A percentile compares a stretch with the other conserved stretches of the same genome.
These are phyloP conservation scores for Lasioglossum figueresi DNA, from an alignment of 2,888 invertebrate genomes.

Conservation along the genomic window DNA sequence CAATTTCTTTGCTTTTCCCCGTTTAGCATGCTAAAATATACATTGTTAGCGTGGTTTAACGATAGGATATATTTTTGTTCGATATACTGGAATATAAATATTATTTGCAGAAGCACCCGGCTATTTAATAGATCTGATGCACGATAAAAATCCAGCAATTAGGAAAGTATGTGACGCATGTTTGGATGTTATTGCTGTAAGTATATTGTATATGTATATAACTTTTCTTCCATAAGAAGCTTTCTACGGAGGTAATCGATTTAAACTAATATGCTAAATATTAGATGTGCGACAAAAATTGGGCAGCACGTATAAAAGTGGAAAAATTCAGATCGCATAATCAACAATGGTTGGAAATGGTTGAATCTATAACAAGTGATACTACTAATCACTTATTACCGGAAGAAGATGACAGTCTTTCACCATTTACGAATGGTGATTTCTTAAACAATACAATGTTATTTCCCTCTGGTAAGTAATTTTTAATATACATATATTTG, in stretches of 20 bases:
- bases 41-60: neutral
- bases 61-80: neutral
- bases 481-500: constrained; percentile 27
- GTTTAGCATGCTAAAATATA: neutral
- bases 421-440: constrained; percentile 91
- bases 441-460: constrained; percentile 87
- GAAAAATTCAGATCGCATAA: constrained; percentile 99
- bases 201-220: constrained; percentile 68
- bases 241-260: constrained; percentile 16
- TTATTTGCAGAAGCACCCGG: constrained; percentile 93
- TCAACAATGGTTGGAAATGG: constrained; percentile 99
- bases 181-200: constrained; percentile 96
- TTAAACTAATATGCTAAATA: constrained; percentile 27
- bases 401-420: constrained; percentile 88
- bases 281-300: constrained; percentile 92
- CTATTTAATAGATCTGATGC: constrained; percentile 98
- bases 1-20: constrained; percentile 20
- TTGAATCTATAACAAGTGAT: constrained; percentile 89
- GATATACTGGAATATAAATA: constrained; percentile 8
- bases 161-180: constrained; percentile 97
- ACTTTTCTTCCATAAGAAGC: neutral
- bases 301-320: constrained; percentile 96
- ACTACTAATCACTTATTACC: constrained; percentile 84
- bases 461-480: constrained; percentile 83
- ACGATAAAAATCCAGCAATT: constrained; percentile 97